Base-by-base conservation (phyloP, 2,113 vertebrate species). In the Kryptolebias marmoratus region DNA sequence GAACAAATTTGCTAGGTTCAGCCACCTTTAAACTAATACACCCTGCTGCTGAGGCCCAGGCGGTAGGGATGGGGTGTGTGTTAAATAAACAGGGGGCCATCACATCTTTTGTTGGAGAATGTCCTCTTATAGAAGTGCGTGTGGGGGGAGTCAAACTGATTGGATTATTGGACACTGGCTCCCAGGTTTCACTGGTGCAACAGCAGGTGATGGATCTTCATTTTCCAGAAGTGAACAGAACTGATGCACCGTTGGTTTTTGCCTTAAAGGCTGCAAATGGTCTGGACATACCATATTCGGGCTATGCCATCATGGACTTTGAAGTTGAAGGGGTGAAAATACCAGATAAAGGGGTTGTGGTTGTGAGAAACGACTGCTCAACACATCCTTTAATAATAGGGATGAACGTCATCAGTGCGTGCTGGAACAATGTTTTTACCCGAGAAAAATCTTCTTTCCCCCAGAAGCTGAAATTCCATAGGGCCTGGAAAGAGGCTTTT, bases 251-350 rank as follows among this genome's bases (percentile, higher is more conserved):
- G 3, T 18, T 50, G 49, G 15, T 18, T 11, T 54, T 54, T 27
- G n/a, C 53, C 53, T 27, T 54, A 5, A 54, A 54, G 22, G 53
- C 53, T 54, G 53, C 53, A 54, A 54, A 54, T 27, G 53, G 53
- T 1, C 53, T 54, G 2, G n/a, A 27, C 11, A 54, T 54, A 54
- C n/a, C 53, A 54, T 54, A 54, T 54, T 28, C 53, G 1, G 22
- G 53, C 15, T 27, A 54, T 28, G 53, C 53, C 7, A 7, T 28
- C 8, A 54, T 54, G 53, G 53, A 54, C 11, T 27, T 54, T 28
- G 53, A 54, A 27, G 22, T 54, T 4, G 53, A 54, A 54, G 53
- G 53, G 3, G 53, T 54, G n/a, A 54, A 54, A 27, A 54, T 54
- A 27, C 53, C 53, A 54, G 53, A 54, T 2, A 54, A 27, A 28